Evolutionary conservation across 1,140 invertebrate genomes (phyloP), one percentile per base, ranked within the genome.

Genomic region (Laodelphax striatellus): DNA sequence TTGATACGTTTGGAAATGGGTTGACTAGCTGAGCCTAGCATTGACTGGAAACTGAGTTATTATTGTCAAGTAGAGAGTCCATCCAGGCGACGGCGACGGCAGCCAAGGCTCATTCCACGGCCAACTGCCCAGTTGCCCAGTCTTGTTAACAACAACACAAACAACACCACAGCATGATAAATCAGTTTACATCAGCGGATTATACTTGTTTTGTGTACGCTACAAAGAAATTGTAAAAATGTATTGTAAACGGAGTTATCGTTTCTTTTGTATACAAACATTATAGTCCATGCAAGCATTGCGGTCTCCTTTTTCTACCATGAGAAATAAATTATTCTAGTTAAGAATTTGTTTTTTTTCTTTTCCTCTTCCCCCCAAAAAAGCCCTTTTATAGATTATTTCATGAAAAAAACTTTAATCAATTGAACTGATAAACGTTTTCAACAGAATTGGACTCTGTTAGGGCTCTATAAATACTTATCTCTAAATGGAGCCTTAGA

Each of bases 301-400:
- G 64, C 65, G 64, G 61, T 67, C 66, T 67, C 66, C 66, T 67
- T 67, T 67, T 67, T 66, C 66, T 67, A 67, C 66, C 66, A 65
- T 64, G 66, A 62, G 65, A 65, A 67, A 67, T 67, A 67, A 67
- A 67, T 67, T 67, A 67, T 67, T 67, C 66, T 67, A 67, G 66
- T 67, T 67, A 67, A 65, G 62, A 62, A 62, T 50, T n/a, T 17
- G 42, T 19, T 61, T 50, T 28, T 60, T 63, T 62, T 50, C 44
- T 63, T 63, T 61, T 14, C 16, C 16, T 10, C 2, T 9, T 9
- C 9, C 14, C 17, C 9, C 2, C 9, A n/a, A n/a, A 2, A 44
- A 4, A 14, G 17, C 43, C 9, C 2, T 28, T 28, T 28, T 28
- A 28, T 28, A 28, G 6, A 28, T 28, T 6, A 28, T 28, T n/a